Evolutionary conservation across 2,797 vertebrate genomes (phyloP), one percentile per base, ranked within the genome.

Genomic region (Cirrhinus molitorella): DNA sequence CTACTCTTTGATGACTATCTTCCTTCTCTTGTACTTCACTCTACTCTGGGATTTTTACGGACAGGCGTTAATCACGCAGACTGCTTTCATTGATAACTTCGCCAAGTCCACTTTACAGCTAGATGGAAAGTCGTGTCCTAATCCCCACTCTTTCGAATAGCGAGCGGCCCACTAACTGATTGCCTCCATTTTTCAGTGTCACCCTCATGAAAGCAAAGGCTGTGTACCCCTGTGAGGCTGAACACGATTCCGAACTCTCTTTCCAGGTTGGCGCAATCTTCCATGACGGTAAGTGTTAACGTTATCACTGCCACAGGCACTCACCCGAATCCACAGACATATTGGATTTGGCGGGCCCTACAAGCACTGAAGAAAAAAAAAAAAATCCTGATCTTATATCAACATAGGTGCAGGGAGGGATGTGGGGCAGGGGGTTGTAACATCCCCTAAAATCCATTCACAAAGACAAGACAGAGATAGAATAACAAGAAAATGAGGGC

Each of bases 181-280:
- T 89, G 91, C 88, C 90, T 94, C 95, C 92, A 91, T 92, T 94
- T 96, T 95, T 91, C 94, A 98, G 96, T 79, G 59, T 95, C 90
- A 89, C 90, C 93, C 90, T 88, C 89, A 96, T 95, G 93, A 98
- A 97, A 94, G 98, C 98, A 89, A 96, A 94, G 88, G 98, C 98
- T 1, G 97, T 99, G 90, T 99, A 96, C 91, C 96, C 97, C 0
- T 99, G 98, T 83, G 96, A 98, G 91, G 98, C 98, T 79, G 98
- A 99, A 86, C 98, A 99, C 88, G 97, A 96, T 92, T 98, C 98
- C 1, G 98, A 99, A 92, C 92, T 99, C 90, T 99, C 98, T 85
- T 99, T 99, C 95, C 95, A 97, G 93, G 96, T 95, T 89, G 98
- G 98, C 89, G 98, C 96, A 86, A 96, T 98, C 95, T 99, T 99